Base-by-base conservation (phyloP, 2,888 invertebrate species). In the Caenorhabditis macrosperma region DNA sequence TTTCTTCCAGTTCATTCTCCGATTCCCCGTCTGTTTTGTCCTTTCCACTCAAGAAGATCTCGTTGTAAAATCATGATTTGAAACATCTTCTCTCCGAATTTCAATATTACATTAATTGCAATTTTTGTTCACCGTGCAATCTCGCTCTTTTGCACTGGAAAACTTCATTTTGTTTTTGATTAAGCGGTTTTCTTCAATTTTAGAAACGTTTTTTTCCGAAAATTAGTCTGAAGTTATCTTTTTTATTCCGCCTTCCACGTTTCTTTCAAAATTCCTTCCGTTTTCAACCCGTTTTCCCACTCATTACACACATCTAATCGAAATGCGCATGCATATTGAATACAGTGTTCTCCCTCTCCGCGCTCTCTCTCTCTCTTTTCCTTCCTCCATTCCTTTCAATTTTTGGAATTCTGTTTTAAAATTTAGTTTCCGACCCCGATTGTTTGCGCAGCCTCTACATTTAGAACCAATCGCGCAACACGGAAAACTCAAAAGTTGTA, bases 381-480 rank as follows among this genome's bases (percentile, higher is more conserved):
- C 15, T 35, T 24, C 48, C 7, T 28, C 52, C 7, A 17, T 30
- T 55, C 5, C 15, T 35, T 24, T 26, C 2, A 55, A 35, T 26
- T 38, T 61, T 26, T 15, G 3, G 6, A 30, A 54, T 22, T 50
- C 24, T 50, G 15, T 5, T 50, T 24, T 12, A 24, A 54, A 28
- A 54, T 28, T 3, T 28, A 54, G n/a, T 30, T 12, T n/a, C 55
- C 12, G 48, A 48, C 22, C 48, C 24, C 3, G 24, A 54, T 54
- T 71, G 28, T 71, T 71, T 71, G 61, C 71, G 41, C 61, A 63
- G 71, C 63, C 17, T 41, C 2, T 55, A 24, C 35, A 17, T 33
- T 68, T 60, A 26, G 61, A 71, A 71, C 60, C 69, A 60, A 69
- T 52, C 52, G 59, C 60, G 69, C 69, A 60, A 61, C 61, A 52